phyloP scores from a whole-genome alignment of 2,113 vertebrate genomes.

The Cettia cetti region DNA sequence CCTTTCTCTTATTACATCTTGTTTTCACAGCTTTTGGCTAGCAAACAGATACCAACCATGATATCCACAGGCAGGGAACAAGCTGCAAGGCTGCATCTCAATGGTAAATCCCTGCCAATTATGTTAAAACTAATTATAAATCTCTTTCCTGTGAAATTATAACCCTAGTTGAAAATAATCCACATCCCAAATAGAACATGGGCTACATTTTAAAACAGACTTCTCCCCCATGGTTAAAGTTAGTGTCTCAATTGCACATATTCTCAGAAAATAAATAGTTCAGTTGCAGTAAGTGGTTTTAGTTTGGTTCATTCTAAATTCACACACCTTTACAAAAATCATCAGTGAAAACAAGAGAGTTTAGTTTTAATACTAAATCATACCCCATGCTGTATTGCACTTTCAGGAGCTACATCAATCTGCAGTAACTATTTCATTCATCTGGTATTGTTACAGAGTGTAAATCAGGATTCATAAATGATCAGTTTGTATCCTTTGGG shows the following conservation, averaged over 20 bases:
- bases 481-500: constrained; percentile 84
- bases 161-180: constrained; percentile 43
- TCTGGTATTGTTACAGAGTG: constrained; percentile 69
- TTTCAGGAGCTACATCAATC: constrained; percentile 49
- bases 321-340: constrained; percentile 38
- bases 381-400: not conserved
- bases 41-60: constrained; percentile 12
- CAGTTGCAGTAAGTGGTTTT: constrained; percentile 1
- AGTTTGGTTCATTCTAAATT: constrained; percentile 60
- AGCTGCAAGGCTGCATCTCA: constrained; percentile 24
- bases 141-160: constrained; percentile 41
- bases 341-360: constrained; percentile 34
- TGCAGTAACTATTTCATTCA: constrained; percentile 68
- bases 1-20: not conserved
- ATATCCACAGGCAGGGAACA: constrained; percentile 30
- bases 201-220: constrained; percentile 10
- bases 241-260: constrained; percentile 35
- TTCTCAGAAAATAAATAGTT: constrained; percentile 35
- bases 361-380: constrained; percentile 59
- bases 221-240: not conserved
- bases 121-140: constrained; percentile 56
- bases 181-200: constrained; percentile 4
- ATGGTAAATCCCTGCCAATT: constrained; percentile 38
- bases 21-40: constrained; percentile 22
- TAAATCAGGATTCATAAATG: constrained; percentile 78